phyloP scores from a whole-genome alignment of 2,888 invertebrate species.

The Cryptus viduatorius region DNA sequence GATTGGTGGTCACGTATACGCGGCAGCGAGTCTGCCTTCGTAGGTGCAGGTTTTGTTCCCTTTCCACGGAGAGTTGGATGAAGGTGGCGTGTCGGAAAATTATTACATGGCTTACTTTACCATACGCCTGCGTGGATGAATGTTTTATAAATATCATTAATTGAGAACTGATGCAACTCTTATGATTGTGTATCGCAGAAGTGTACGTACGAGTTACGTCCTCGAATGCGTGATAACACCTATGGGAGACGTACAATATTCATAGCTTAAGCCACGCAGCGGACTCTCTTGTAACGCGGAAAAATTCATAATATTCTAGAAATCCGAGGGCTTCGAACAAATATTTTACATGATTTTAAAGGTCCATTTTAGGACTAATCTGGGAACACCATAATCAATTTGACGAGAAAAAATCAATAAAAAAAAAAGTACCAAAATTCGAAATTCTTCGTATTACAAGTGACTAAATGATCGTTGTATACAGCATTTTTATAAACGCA shows the following conservation, averaged over 20 bases:
- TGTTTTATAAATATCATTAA: conserved; percentile 80
- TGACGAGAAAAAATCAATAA: too few relatives aligned
- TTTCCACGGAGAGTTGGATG: conserved; percentile 50
- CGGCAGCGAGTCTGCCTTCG: conserved; percentile 27
- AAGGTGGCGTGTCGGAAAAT: conserved; percentile 81
- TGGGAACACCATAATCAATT: too few relatives aligned
- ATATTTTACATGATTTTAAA: too few relatives aligned
- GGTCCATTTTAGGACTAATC: too few relatives aligned
- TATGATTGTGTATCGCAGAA: not conserved
- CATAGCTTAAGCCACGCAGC: not conserved
- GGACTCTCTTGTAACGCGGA: conserved; percentile 16
- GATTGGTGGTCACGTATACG: conserved; percentile 78
- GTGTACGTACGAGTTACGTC: conserved; percentile 27
- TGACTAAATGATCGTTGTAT: too few relatives aligned
- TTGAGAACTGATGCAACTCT: conserved; percentile 48
- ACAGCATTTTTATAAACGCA: not conserved
- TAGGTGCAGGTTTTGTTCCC: conserved; percentile 12
- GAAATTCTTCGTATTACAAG: too few relatives aligned
- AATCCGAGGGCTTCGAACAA: too few relatives aligned
- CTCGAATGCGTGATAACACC: conserved; percentile 43
- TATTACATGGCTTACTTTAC: conserved; percentile 80
- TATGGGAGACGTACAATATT: conserved; percentile 11
- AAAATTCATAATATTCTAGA: not conserved
- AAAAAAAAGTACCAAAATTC: too few relatives aligned
- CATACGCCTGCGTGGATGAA: conserved; percentile 78